Base-by-base conservation (phyloP, 2,888 invertebrate species). In the Sepiola atlantica region DNA sequence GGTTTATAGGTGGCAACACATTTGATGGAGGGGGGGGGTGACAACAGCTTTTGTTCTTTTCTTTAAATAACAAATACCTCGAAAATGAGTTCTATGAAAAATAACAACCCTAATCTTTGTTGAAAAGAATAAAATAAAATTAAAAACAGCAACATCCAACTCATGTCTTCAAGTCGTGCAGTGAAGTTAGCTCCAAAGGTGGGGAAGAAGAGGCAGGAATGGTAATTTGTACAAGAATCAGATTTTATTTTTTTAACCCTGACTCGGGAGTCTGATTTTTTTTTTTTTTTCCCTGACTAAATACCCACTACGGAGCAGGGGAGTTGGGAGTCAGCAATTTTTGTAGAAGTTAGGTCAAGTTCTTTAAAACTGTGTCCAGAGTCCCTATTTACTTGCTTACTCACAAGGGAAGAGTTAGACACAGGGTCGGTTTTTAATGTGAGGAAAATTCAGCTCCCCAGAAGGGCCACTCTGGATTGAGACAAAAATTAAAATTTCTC, bases 41-140 rank as follows among this genome's bases (percentile, higher is more conserved):
- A 77, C n/a, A 77, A n/a, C 77, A 77, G 18, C 77, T 77, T 77
- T 77, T 77, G 77, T 77, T 77, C 77, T 77, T 14, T n/a, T 77
- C 77, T 77, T 77, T 77, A 77, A 77, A 77, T 77, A 77, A 77
- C 77, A 77, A 77, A 77, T 77, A 77, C 77, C 77, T n/a, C 16
- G n/a, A n/a, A 77, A 32, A 77, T 77, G 16, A 77, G n/a, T 77
- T 77, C 77, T 77, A 77, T 77, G 77, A 77, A 77, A 77, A 77
- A 77, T 32, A 77, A 77, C n/a, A 77, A 28, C 77, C 77, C 12
- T 77, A 77, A 77, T 16, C 77, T n/a, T 77, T 77, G n/a, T 77
- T 77, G 12, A 32, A 61, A 77, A 32, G 12, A 77, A 77, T 16
- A 16, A 77, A 77, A 16, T 10, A 77, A 77, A n/a, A 77, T 8